Base-by-base conservation (phyloP, 2,797 vertebrate species). In the Phoeniculus purpureus region DNA sequence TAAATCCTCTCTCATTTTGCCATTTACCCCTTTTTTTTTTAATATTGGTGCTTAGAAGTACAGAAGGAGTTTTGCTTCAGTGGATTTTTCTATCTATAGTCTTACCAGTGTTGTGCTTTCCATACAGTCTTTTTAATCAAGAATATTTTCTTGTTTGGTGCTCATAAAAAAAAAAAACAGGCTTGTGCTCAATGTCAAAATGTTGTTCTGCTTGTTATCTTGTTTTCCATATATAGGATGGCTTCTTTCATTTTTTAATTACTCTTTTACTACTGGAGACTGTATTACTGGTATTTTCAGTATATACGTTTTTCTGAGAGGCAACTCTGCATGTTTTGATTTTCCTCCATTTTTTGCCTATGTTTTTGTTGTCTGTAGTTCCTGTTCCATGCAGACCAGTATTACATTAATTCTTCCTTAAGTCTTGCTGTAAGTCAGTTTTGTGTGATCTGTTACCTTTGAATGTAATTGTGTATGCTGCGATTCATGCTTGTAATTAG, bases 41-140 rank as follows among this genome's bases (percentile, higher is more conserved):
- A 71, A 48, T 37, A 15, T 56, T 54, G 25, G 40, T 51, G 11
- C 34, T 75, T 78, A 73, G 68, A 92, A 89, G 34, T 80, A 50
- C 1, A 4, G n/a, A 37, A 75, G 71, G 62, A 70, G 85, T 94
- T 89, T 81, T 73, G 47, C 21, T 76, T 77, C 40, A 22, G 51
- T 87, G 29, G 61, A 56, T 64, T 86, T 92, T 81, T 93, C n/a
- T 68, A 31, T 58, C 51, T 77, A 55, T 65, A 61, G 62, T 86
- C 31, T 91, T 79, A 51, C 79, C 75, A 45, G 5, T 37, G 8
- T 40, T 81, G 65, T 79, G 16, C 22, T 21, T 78, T 79, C 50
- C 48, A 6, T 59, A 13, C 61, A 20, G 64, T 90, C 31, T 80
- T 92, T 89, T 51, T 80, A 79, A 32, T 56, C 21, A 59, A 70